These are phyloP conservation scores for Acipenser oxyrinchus DNA, from an alignment of 2,797 vertebrate species.

Conservation along the genomic window DNA sequence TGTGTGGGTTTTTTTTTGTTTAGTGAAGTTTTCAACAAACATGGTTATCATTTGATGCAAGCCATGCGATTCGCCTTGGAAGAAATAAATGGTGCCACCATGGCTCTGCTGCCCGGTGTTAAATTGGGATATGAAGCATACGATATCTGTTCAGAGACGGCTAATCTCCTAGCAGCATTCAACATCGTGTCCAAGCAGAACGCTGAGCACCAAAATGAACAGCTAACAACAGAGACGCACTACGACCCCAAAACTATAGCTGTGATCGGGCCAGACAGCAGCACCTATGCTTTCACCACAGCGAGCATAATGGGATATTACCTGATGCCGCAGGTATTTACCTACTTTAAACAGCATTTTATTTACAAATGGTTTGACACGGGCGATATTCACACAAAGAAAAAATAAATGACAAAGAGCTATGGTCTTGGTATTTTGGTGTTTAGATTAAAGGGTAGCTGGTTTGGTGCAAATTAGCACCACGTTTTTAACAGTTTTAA, in stretches of 20 bases:
- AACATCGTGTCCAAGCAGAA: constrained; percentile 7
- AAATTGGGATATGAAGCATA: constrained; percentile 45
- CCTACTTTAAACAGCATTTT: too few species aligned
- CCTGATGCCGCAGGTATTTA: constrained; percentile 39
- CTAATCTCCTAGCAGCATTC: constrained; percentile 34
- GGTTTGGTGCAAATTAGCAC: too few species aligned
- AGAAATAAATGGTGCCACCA: not conserved
- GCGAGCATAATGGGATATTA: constrained; percentile 37
- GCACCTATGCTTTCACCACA: constrained; percentile 13
- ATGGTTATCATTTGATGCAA: not conserved
- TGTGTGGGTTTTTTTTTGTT: not conserved
- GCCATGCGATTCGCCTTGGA: not conserved
- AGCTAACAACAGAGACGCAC: too few species aligned
- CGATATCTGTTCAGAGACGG: constrained; percentile 28
- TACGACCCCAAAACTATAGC: constrained; percentile 30
- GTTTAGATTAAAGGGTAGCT: too few species aligned
- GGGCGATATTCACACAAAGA: too few species aligned
- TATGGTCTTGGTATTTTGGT: too few species aligned
- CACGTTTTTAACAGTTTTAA: not conserved
- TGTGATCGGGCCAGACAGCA: constrained; percentile 36
- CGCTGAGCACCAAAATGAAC: too few species aligned
- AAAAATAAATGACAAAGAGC: too few species aligned
- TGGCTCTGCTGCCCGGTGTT: constrained; percentile 3
- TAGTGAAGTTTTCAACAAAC: too few species aligned
- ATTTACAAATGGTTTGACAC: too few species aligned